Evolutionary conservation across 2,888 invertebrate genomes (phyloP).

Genomic region (Adelognathus sp.): DNA sequence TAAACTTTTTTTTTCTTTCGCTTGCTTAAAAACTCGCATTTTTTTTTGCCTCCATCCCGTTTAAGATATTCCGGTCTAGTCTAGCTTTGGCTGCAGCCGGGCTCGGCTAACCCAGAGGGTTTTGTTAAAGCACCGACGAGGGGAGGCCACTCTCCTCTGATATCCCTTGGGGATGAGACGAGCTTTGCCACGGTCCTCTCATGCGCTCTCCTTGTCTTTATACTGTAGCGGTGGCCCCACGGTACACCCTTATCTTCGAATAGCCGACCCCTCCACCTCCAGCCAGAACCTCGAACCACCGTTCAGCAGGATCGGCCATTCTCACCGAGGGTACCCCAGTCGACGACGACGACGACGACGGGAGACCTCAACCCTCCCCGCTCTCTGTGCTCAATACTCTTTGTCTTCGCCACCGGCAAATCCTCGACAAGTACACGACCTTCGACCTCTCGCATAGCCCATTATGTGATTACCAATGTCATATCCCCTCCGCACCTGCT

Average conservation of each 20-base stretch:
- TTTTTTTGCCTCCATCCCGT: conserved; percentile 66
- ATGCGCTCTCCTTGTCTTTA: conserved; percentile 45
- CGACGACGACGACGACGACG: too few relatives aligned
- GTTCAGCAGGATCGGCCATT: conserved; percentile 45
- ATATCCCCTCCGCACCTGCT: background rate
- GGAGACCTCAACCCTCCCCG: conserved; percentile 36
- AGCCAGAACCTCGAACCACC: conserved; percentile 11
- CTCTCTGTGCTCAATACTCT: conserved; percentile 41
- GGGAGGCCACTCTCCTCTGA: conserved; percentile 74
- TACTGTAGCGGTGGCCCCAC: conserved; percentile 23
- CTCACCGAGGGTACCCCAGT: conserved; percentile 31
- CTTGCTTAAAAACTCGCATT: conserved; percentile 72
- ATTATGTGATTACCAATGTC: conserved; percentile 58
- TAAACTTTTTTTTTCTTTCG: conserved; percentile 75
- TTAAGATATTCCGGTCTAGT: conserved; percentile 78
- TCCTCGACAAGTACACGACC: conserved; percentile 52
- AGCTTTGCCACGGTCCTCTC: conserved; percentile 61
- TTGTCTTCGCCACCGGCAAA: conserved; percentile 53
- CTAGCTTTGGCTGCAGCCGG: conserved; percentile 67
- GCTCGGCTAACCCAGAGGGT: conserved; percentile 13
- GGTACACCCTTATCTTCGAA: conserved; percentile 56
- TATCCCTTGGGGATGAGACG: conserved; percentile 76
- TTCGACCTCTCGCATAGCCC: conserved; percentile 50
- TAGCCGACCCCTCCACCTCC: conserved; percentile 40
- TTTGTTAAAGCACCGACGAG: conserved; percentile 59